phyloP scores from a whole-genome alignment of 1,140 invertebrate genomes.

The Calosoma granatense region DNA sequence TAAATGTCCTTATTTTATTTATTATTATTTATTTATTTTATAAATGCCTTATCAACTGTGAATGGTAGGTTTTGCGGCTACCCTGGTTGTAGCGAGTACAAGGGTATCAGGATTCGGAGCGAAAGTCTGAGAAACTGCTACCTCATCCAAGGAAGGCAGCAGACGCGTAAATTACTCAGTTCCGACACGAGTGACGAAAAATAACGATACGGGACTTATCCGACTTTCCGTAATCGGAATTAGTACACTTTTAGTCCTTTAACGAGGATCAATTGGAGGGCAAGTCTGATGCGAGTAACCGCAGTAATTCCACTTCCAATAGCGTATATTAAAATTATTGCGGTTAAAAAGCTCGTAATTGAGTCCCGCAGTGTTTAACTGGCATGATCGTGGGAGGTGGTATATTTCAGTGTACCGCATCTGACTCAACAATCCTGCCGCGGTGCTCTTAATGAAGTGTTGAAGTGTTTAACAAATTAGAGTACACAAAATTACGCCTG shows the following conservation, averaged over 20 bases:
- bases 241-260: neutral
- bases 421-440: no score
- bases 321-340: conserved; percentile 67
- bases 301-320: conserved; percentile 48
- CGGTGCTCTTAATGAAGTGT: no score
- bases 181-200: conserved; percentile 42
- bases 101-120: conserved; percentile 62
- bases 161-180: conserved; percentile 16
- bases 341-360: conserved; percentile 51
- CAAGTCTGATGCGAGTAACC: neutral
- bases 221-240: conserved; percentile 47
- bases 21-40: no score
- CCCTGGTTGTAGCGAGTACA: conserved; percentile 73
- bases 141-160: conserved; percentile 52
- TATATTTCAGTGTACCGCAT: no score
- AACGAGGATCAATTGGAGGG: neutral
- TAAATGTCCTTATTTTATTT: no score
- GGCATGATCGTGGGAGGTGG: no score
- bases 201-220: conserved; percentile 48
- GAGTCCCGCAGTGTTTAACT: no score
- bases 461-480: no score
- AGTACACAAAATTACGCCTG: no score
- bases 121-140: conserved; percentile 85
- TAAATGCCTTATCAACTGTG: conserved; percentile 79
- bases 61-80: conserved; percentile 68